Evolutionary conservation across 2,888 invertebrate genomes (phyloP).

Genomic region (Cheiracanthium punctorium): DNA sequence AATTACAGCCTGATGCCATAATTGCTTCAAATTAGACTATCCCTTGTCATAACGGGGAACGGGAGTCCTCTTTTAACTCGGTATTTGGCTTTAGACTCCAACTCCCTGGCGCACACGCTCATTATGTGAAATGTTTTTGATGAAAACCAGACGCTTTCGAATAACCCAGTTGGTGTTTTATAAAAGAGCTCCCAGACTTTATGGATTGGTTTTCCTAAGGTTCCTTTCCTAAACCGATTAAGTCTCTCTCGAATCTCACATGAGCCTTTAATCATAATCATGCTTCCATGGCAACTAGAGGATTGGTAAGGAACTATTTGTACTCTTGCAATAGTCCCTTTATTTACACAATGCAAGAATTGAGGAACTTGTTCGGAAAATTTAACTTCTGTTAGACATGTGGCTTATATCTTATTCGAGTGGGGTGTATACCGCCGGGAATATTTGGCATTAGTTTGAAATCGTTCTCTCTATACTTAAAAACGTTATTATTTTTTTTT

Average conservation of each 20-base stretch:
- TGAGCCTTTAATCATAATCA: conserved; percentile 68
- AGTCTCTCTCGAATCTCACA: conserved; percentile 54
- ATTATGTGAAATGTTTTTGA: conserved; percentile 65
- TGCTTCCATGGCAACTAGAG: conserved; percentile 63
- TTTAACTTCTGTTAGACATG: conserved; percentile 66
- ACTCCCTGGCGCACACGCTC: conserved; percentile 52
- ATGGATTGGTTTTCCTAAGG: conserved; percentile 69
- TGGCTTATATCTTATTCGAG: conserved; percentile 52
- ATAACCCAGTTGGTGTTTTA: conserved; percentile 66
- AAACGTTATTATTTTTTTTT: conserved; percentile 14
- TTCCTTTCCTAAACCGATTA: conserved; percentile 69
- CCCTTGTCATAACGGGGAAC: conserved; percentile 59
- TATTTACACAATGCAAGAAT: conserved; percentile 63
- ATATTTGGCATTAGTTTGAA: conserved; percentile 30
- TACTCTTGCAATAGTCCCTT: conserved; percentile 56
- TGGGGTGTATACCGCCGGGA: conserved; percentile 16
- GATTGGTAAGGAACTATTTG: conserved; percentile 67
- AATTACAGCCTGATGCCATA: conserved; percentile 59
- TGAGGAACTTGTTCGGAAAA: conserved; percentile 57
- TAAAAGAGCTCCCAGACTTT: conserved; percentile 65
- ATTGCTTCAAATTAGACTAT: conserved; percentile 68
- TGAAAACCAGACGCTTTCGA: conserved; percentile 60
- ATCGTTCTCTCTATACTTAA: conserved; percentile 29
- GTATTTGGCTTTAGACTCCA: conserved; percentile 41
- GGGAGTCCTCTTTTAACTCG: conserved; percentile 46